Evolutionary conservation across 2,113 vertebrate genomes (phyloP), one percentile per base, ranked within the genome.

Genomic region (Corydoras maculifer): DNA sequence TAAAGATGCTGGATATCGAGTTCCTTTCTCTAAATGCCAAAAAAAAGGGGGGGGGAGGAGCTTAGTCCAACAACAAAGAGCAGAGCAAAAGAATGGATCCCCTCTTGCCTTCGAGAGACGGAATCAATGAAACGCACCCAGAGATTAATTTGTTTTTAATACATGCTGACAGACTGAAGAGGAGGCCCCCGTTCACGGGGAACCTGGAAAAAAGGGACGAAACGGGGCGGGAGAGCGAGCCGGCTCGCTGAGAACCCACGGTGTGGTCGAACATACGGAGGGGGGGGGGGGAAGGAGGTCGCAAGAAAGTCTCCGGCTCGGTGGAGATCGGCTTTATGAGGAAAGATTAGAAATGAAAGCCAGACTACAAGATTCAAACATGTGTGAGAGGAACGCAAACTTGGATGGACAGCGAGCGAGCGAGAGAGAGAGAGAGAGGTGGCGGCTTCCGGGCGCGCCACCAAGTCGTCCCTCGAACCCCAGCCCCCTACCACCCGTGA

Each of bases 101-200:
- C 32, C 61, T 68, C 65, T 65, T 61, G 49, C 30, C 67, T 43
- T 67, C 73, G 79, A 76, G 78, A 64, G 35, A 79, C 10, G 3
- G 82, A 84, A 83, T 83, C 81, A 85, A 79, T 87, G 78, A 71
- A 65, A 73, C 72, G 66, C 75, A 61, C 68, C 65, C 70, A 64
- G 83, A 86, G 81, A 84, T 85, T 73, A 82, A 85, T 84, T 85
- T 66, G 74, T 82, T 59, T 83, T 84, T 81, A 84, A 83, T 81
- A 79, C 75, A 69, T 70, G 57, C 68, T 77, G 82, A 86, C 83
- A 83, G 74, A 77, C 76, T 43, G 73, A 66, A 80, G 68, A 79
- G 57, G 73, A 75, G 73, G 29, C 55, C 18, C 49, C 35, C 55
- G 72, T 62, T 76, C 53, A 68, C 66, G 69, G 78, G 3, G 70